Percentiles rank a stretch among this genome's conserved stretches.
Evolutionary conservation across 2,888 invertebrate genomes (phyloP).

Genomic region (Agrochola litura): DNA sequence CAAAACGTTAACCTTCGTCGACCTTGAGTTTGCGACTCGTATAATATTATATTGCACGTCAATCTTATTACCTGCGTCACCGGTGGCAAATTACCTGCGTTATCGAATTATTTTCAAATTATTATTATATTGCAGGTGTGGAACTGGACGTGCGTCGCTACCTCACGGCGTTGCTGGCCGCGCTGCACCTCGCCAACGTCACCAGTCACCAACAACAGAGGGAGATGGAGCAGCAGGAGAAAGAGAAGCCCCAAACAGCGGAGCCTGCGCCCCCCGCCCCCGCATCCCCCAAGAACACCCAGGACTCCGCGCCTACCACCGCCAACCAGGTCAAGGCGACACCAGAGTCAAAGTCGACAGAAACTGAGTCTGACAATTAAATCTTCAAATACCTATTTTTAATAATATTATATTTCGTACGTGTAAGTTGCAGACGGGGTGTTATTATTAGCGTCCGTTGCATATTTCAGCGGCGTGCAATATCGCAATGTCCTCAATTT

Average conservation of each 20-base stretch:
- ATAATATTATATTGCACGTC: constrained; percentile 3
- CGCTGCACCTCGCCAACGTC: constrained; percentile 85
- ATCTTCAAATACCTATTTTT: constrained; percentile 38
- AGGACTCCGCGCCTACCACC: constrained; percentile 77
- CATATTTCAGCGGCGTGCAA: constrained; percentile 33
- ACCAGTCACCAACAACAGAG: constrained; percentile 81
- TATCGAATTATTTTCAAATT: background rate
- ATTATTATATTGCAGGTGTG: constrained; percentile 74
- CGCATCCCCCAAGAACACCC: constrained; percentile 63
- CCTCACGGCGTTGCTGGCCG: constrained; percentile 84
- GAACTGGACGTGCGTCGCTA: constrained; percentile 86
- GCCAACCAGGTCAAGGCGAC: constrained; percentile 80
- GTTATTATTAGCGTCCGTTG: constrained; percentile 47
- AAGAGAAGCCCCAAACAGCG: constrained; percentile 60
- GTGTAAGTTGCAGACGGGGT: constrained; percentile 43
- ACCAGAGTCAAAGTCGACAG: constrained; percentile 83
- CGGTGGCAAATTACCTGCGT: constrained; percentile 6
- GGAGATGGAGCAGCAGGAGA: constrained; percentile 66
- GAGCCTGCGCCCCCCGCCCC: constrained; percentile 69
- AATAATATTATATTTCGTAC: constrained; percentile 58
- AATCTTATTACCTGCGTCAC: constrained; percentile 25
- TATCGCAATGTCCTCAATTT: constrained; percentile 29
- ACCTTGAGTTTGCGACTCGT: constrained; percentile 32
- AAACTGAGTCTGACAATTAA: constrained; percentile 68
- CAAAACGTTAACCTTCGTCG: constrained; percentile 17